phyloP scores from a whole-genome alignment of 2,888 invertebrate species.

The Amiota mariae region DNA sequence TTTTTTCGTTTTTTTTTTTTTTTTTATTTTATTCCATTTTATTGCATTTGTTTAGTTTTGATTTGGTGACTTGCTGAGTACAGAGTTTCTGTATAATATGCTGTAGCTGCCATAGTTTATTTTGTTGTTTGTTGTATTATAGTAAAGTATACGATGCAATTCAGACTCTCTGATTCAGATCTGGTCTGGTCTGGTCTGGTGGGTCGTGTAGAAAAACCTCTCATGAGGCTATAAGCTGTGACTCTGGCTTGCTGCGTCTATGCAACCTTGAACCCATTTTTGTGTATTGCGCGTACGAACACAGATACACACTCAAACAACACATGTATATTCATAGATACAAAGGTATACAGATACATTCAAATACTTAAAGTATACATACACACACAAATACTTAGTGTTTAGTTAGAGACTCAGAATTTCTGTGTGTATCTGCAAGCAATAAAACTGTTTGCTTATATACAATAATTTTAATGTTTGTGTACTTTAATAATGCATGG shows the following conservation, averaged over 20 bases:
- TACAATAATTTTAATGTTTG: neutral
- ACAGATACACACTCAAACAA: neutral
- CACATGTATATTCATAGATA: neutral
- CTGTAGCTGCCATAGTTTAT: neutral
- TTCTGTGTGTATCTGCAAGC: conserved; percentile 2
- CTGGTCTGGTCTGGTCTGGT: conserved; percentile 19
- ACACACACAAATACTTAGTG: too few relatives aligned
- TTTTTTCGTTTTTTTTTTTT: conserved; percentile 15
- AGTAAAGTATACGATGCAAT: neutral
- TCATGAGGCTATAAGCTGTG: conserved; percentile 7
- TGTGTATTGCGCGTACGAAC: conserved; percentile 5
- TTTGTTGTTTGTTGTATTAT: neutral
- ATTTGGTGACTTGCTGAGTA: conserved; percentile 18
- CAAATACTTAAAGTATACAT: too few relatives aligned
- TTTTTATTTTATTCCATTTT: conserved; percentile 21
- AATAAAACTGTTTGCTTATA: conserved; percentile 2
- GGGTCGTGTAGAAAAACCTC: conserved; percentile 15
- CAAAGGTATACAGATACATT: neutral
- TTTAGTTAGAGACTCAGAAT: too few relatives aligned
- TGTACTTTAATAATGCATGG: neutral
- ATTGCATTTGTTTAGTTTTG: conserved; percentile 22
- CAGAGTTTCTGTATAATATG: neutral
- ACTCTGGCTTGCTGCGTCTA: neutral
- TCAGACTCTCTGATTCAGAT: conserved; percentile 3
- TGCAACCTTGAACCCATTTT: conserved; percentile 27